These are phyloP conservation scores for Anguilla megastoma DNA, from an alignment of 2,797 vertebrate species.

Conservation along the genomic window DNA sequence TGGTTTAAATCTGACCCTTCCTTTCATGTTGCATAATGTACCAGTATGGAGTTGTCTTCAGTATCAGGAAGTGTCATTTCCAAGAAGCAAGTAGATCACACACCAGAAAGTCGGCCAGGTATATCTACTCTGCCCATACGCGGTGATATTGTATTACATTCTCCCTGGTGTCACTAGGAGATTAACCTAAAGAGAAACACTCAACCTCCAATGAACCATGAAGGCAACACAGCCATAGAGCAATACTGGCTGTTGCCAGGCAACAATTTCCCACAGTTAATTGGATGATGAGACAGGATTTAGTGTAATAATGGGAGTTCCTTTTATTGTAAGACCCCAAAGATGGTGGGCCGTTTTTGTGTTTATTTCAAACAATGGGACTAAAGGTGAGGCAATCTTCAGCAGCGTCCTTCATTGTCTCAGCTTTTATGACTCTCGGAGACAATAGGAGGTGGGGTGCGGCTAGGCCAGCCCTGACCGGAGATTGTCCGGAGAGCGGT, in stretches of 20 bases:
- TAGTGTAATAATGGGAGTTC: slow-evolving; percentile 41
- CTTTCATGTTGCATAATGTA: neutral
- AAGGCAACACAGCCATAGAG: slow-evolving; percentile 31
- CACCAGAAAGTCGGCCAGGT: neutral
- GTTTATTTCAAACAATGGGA: slow-evolving; percentile 59
- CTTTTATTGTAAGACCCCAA: slow-evolving; percentile 49
- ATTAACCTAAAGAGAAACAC: slow-evolving; percentile 26
- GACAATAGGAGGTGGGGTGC: slow-evolving; percentile 65
- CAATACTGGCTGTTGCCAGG: slow-evolving; percentile 15
- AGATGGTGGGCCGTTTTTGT: slow-evolving; percentile 49
- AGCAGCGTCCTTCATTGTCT: slow-evolving; percentile 56
- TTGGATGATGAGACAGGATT: slow-evolving; percentile 51
- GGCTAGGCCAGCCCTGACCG: slow-evolving; percentile 42
- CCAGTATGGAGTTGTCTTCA: neutral
- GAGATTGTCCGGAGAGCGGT: slow-evolving; percentile 44
- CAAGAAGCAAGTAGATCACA: neutral
- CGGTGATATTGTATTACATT: slow-evolving; percentile 28
- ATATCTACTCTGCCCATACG: neutral
- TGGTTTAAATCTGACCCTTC: neutral
- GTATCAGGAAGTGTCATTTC: slow-evolving; percentile 11
- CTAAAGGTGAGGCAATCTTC: slow-evolving; percentile 58
- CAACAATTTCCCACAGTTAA: slow-evolving; percentile 43
- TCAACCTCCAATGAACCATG: neutral
- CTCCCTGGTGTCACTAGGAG: slow-evolving; percentile 17
- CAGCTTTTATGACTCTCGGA: slow-evolving; percentile 43